Evolutionary conservation across 2,888 invertebrate genomes (phyloP).

Genomic region (Pharmacophagus antenor): DNA sequence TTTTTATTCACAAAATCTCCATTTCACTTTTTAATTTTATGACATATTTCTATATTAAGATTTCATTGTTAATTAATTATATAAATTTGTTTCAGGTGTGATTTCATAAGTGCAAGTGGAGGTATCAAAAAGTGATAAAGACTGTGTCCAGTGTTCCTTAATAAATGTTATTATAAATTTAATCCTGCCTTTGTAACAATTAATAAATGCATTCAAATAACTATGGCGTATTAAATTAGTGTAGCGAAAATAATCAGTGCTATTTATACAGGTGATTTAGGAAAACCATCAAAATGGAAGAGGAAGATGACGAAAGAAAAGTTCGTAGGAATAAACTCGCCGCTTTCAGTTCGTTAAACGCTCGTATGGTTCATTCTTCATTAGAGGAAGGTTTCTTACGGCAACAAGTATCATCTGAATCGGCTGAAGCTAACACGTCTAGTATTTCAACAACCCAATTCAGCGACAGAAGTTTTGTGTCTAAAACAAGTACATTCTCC

Average conservation of each 20-base stretch:
- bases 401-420: constrained; percentile 80
- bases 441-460: constrained; percentile 72
- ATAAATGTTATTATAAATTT: constrained; percentile 61
- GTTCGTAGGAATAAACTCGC: constrained; percentile 61
- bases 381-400: constrained; percentile 62
- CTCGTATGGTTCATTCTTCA: constrained; percentile 65
- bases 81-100: constrained; percentile 72
- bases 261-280: constrained; percentile 44
- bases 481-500: constrained; percentile 76
- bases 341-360: constrained; percentile 59
- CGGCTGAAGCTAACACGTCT: constrained; percentile 76
- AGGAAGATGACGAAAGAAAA: constrained; percentile 71
- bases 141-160: constrained; percentile 79
- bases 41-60: background rate
- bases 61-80: constrained; percentile 29
- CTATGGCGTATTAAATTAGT: constrained; percentile 67
- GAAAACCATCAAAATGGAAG: constrained; percentile 60
- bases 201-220: constrained; percentile 63
- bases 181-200: constrained; percentile 58
- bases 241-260: constrained; percentile 50
- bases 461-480: constrained; percentile 75
- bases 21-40: background rate
- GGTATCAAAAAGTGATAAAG: constrained; percentile 75
- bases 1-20: background rate
- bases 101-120: constrained; percentile 63